A percentile compares a stretch with the other conserved stretches of the same genome.
phyloP scores from a whole-genome alignment of 2,888 invertebrate genomes.

The Ochropleura leucogaster region DNA sequence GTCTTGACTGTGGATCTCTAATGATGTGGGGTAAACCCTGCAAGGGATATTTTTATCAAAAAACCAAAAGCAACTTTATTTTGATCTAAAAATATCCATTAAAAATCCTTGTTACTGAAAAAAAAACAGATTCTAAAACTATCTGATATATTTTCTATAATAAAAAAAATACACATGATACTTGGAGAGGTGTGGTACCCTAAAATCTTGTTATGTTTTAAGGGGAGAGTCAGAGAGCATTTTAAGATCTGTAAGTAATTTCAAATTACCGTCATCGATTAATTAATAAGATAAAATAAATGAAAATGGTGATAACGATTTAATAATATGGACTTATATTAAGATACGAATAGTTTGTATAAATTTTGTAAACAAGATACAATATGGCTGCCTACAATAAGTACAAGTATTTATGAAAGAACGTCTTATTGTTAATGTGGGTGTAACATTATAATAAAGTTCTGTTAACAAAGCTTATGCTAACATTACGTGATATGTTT shows the following conservation, averaged over 20 bases:
- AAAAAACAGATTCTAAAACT: too few species aligned
- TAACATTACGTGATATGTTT: background rate
- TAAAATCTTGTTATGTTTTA: too few species aligned
- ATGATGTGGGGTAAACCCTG: too few species aligned
- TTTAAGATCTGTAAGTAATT: background rate
- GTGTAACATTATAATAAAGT: conserved; percentile 8
- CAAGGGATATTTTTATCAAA: too few species aligned
- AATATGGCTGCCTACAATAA: background rate
- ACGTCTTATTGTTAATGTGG: background rate
- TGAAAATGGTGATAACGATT: conserved; percentile 35
- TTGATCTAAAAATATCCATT: too few species aligned
- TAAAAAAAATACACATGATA: too few species aligned
- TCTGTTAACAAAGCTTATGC: background rate
- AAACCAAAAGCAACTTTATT: too few species aligned
- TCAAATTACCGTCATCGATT: background rate
- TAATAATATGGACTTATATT: conserved; percentile 12
- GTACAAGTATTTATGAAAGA: background rate
- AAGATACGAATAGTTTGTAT: conserved; percentile 26
- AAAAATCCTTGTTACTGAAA: too few species aligned
- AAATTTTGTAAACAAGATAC: conserved; percentile 24
- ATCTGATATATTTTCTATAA: too few species aligned
- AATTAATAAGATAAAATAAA: conserved; percentile 27
- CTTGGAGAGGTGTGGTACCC: too few species aligned
- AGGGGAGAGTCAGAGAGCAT: background rate
- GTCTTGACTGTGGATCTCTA: too few species aligned